Percentiles rank a stretch among this genome's conserved stretches.
These are phyloP conservation scores for Myzus persicae DNA, from an alignment of 1,140 invertebrate species.

Conservation along the genomic window DNA sequence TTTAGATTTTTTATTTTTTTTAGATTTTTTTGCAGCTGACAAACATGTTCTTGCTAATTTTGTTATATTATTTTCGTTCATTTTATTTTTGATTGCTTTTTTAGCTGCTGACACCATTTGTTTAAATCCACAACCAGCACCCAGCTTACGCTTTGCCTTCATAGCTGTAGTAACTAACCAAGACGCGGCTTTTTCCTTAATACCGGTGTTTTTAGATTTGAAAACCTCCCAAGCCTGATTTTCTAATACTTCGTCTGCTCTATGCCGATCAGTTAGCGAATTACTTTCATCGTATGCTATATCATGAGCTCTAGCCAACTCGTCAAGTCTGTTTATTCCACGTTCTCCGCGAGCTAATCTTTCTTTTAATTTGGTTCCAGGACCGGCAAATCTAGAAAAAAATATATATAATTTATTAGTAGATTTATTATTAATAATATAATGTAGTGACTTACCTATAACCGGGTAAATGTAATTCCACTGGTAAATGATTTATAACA, in stretches of 20 bases:
- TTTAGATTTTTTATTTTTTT: too few relatives aligned
- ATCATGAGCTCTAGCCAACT: conserved; percentile 65
- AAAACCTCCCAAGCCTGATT: conserved; percentile 61
- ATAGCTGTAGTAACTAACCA: conserved; percentile 39
- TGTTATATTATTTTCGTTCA: background rate
- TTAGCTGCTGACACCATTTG: background rate
- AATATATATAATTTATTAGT: background rate
- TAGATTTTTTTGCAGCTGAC: too few relatives aligned
- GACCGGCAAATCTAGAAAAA: background rate
- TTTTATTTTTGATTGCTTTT: background rate
- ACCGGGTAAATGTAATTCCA: too few relatives aligned
- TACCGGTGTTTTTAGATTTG: conserved; percentile 63
- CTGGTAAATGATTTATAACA: too few relatives aligned
- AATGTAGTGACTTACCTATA: background rate
- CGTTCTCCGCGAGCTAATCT: background rate
- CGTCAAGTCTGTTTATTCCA: conserved; percentile 65
- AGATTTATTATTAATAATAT: too few relatives aligned
- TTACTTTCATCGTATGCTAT: background rate
- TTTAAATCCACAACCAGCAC: background rate
- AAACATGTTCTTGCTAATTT: background rate
- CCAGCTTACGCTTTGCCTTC: background rate
- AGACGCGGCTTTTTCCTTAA: conserved; percentile 63
- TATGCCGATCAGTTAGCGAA: background rate
- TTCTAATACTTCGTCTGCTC: background rate
- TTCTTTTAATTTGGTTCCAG: background rate